Evolutionary conservation across 2,113 vertebrate species (phyloP), one percentile per base, ranked within the genome.

Genomic region (Urocitellus parryii): DNA sequence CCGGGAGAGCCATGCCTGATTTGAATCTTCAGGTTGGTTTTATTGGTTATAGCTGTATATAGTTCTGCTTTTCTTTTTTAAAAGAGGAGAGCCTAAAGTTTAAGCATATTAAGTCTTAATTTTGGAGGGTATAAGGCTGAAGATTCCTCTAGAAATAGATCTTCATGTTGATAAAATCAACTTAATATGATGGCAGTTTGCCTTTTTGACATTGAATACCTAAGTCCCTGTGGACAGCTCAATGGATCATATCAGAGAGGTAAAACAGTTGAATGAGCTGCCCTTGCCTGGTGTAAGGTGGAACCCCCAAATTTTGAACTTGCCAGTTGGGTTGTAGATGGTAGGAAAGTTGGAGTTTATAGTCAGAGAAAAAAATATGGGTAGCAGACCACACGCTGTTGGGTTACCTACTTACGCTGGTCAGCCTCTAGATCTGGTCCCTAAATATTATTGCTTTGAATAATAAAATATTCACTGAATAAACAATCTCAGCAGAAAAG

Each of bases 51-150:
- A 80, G 16, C 8, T 81, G 0, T 80, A 51, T 56, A 32, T 12
- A 68, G 48, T 76, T 93, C 63, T 96, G 56, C 61, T 83, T 92
- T 73, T 90, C 7, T 93, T 95, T 95, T 94, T 93, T 17, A 18
- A 83, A 61, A 68, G 63, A 85, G 8, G 65, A 80, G 6, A 53
- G 51, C 17, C 86, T 90, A 17, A 72, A 20, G 8, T 88, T 92
- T 76, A 77, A 70, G 14, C 53, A 53, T 53, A 87, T 42, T 78
- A 67, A 78, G 25, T 82, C 72, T 91, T 91, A 97, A 48, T 83
- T 93, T 78, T 65, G 51, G 13, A 14, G 51, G 48, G 24, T 63
- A 42, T 27, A 82, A 63, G 25, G 56, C 39, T 95, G 42, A 76
- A 58, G 22, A 96, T 96, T 76, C 82, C 65, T 91, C 5, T 93